A percentile compares a stretch with the other conserved stretches of the same genome.
Evolutionary conservation across 2,797 vertebrate species (phyloP).

Genomic region (Pampus argenteus): DNA sequence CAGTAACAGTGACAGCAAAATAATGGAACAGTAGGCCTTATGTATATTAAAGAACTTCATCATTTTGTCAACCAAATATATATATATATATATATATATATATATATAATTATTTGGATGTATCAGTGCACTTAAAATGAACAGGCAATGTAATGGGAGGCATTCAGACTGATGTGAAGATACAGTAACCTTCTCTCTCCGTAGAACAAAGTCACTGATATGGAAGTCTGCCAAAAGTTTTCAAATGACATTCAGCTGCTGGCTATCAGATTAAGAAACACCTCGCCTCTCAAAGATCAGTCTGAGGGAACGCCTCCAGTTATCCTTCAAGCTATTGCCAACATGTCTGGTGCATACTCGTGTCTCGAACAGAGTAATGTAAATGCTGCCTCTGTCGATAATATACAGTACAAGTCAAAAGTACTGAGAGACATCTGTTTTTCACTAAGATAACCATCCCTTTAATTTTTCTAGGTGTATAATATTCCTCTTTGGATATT

Average conservation of each 20-base stretch:
- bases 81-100: no score
- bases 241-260: conserved; percentile 66
- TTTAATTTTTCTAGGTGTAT: neutral
- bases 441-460: neutral
- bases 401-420: no score
- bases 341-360: neutral
- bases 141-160: conserved; percentile 32
- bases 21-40: conserved; percentile 16
- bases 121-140: conserved; percentile 22
- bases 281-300: conserved; percentile 54
- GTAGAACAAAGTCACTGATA: conserved; percentile 65
- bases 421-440: neutral
- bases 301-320: conserved; percentile 34
- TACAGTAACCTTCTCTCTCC: conserved; percentile 21
- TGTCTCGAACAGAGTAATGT: neutral
- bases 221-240: conserved; percentile 66
- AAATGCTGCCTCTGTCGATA: no score
- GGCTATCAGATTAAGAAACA: conserved; percentile 67
- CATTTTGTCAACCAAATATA: conserved; percentile 37
- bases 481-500: neutral
- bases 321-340: conserved; percentile 45
- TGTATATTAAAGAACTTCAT: conserved; percentile 42
- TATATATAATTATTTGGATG: conserved; percentile 12
- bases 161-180: conserved; percentile 16
- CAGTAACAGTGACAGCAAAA: conserved; percentile 8